A percentile compares a stretch with the other conserved stretches of the same genome.
These are phyloP conservation scores for Trachops cirrhosus DNA, from an alignment of 2,797 vertebrate species.

Conservation along the genomic window DNA sequence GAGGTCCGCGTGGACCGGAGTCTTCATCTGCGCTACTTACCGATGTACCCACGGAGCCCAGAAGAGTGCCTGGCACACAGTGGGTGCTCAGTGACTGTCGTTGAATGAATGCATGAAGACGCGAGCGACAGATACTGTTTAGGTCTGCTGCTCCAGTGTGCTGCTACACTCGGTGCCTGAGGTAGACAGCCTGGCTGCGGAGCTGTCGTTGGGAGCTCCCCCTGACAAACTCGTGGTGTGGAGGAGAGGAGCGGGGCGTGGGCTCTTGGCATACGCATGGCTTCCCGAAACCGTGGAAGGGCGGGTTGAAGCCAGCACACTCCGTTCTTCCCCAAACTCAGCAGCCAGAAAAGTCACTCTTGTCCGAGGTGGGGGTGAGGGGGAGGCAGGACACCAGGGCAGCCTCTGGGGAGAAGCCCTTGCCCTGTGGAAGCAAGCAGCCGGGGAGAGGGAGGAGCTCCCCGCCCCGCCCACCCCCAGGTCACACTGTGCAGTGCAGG, in stretches of 20 bases:
- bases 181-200: neutral
- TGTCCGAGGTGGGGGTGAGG: no score
- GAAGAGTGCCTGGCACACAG: neutral
- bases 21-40: neutral
- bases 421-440: neutral
- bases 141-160: neutral
- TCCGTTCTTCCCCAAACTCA: no score
- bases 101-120: neutral
- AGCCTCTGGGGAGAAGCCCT: neutral
- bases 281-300: neutral
- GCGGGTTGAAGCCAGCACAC: fast-evolving
- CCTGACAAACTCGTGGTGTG: neutral
- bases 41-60: neutral
- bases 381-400: neutral
- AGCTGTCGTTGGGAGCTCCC: neutral
- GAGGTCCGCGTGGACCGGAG: neutral
- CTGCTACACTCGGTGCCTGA: neutral
- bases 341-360: neutral
- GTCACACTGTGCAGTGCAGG: neutral
- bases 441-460: neutral
- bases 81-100: neutral
- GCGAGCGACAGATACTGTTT: fast-evolving
- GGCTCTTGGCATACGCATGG: fast-evolving
- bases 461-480: neutral
- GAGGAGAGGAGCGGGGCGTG: neutral